Evolutionary conservation across 2,113 vertebrate genomes (phyloP).

Genomic region (Xiphias gladius): DNA sequence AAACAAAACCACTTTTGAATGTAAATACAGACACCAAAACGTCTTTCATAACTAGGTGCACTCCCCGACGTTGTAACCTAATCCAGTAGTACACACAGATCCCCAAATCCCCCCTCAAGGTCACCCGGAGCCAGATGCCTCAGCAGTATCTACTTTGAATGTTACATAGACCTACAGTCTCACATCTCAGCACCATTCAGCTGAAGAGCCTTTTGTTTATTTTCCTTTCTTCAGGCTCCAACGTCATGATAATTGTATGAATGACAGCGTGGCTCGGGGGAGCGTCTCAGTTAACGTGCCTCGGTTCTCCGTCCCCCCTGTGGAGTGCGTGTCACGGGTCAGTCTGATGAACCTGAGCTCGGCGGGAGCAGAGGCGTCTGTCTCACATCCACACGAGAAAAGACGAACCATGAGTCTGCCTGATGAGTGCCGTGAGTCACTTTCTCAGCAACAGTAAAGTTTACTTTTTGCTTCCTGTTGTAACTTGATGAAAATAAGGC

Average conservation of each 20-base stretch:
- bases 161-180: background rate
- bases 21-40: background rate
- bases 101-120: no score
- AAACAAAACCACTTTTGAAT: background rate
- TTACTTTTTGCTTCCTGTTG: no score
- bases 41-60: background rate
- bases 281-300: constrained; percentile 67
- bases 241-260: background rate
- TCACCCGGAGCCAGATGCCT: background rate
- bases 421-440: constrained; percentile 71
- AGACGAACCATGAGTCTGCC: constrained; percentile 61
- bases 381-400: constrained; percentile 24
- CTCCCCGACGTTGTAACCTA: background rate
- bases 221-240: constrained; percentile 14
- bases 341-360: constrained; percentile 43
- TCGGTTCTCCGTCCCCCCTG: constrained; percentile 52
- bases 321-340: constrained; percentile 56
- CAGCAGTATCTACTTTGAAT: background rate
- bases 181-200: background rate
- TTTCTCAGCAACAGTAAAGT: background rate
- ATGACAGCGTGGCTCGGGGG: background rate
- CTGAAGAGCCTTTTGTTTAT: background rate
- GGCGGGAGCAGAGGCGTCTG: background rate
- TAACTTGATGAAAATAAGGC: no score
- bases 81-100: background rate